Evolutionary conservation across 2,113 vertebrate genomes (phyloP), one percentile per base, ranked within the genome.

Genomic region (Osmerus mordax): DNA sequence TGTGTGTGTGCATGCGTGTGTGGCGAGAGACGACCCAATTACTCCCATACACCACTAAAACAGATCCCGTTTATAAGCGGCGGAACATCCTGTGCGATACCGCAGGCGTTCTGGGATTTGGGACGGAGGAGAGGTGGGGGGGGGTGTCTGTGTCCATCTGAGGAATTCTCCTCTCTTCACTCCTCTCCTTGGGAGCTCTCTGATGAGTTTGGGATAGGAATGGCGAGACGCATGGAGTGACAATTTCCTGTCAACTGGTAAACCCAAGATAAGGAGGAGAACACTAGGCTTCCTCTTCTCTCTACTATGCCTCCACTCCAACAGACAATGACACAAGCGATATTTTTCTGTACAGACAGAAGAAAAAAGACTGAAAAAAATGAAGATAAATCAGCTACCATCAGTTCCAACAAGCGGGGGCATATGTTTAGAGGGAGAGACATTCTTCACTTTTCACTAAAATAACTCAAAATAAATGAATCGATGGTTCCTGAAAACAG

Each of bases 211-310:
- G 16, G 29, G 62, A 64, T 47, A 28, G 28, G 29, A 64, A 12
- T 18, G 29, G 62, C 25, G 59, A 16, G 47, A 59, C 7, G 18
- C 19, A 25, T 15, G 73, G 47, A 53, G 68, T 29, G 60, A 71
- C 69, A 76, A 80, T 88, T 72, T 88, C 84, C 88, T 84, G 88
- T 92, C 89, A 83, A 91, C 91, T 91, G 91, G 88, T 88, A 89
- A 88, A 87, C 73, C 79, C 41, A 47, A 93, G 92, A 93, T 94
- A 92, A 93, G 92, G 81, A 93, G 92, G 81, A 85, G 75, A 67
- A 87, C 81, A 90, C 36, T 23, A 88, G 92, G 93, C 88, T 90
- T 92, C 91, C 8, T 66, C 29, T 92, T 92, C 90, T 91, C 1
- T 74, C 9, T 47, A 47, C 41, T 47, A 9, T 47, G 41, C 41